These are phyloP conservation scores for Apis cerana DNA, from an alignment of 1,140 invertebrate species.

Conservation along the genomic window DNA sequence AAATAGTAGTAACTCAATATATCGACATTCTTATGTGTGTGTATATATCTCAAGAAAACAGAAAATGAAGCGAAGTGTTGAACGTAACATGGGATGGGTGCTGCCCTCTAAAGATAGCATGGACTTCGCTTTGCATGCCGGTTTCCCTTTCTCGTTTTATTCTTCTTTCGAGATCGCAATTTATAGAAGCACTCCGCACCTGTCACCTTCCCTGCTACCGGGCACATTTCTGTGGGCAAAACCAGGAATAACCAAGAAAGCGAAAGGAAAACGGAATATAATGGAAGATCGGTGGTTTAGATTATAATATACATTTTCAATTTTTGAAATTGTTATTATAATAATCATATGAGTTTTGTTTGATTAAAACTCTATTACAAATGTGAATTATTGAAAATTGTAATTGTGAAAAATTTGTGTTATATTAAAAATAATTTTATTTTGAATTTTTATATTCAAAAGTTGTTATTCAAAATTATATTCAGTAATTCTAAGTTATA, in stretches of 20 bases:
- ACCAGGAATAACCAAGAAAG: constrained; percentile 47
- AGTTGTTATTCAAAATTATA: too few species aligned
- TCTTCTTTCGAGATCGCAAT: constrained; percentile 59
- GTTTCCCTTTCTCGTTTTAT: constrained; percentile 48
- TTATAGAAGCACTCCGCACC: constrained; percentile 75
- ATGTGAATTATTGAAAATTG: too few species aligned
- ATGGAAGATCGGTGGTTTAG: neutral
- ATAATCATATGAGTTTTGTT: neutral
- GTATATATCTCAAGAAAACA: neutral
- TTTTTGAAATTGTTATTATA: neutral
- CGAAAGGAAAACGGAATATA: constrained; percentile 8
- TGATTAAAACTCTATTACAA: neutral
- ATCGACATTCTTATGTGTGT: neutral
- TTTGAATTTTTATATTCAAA: too few species aligned
- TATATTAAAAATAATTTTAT: too few species aligned
- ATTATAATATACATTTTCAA: constrained; percentile 22
- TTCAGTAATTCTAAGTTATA: too few species aligned
- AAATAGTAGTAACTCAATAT: neutral
- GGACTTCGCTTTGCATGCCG: constrained; percentile 25
- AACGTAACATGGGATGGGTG: constrained; percentile 3
- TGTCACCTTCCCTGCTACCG: constrained; percentile 65
- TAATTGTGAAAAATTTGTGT: too few species aligned
- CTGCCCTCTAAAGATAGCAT: constrained; percentile 61
- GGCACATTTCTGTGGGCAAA: constrained; percentile 19
- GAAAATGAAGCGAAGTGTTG: constrained; percentile 22